phyloP scores from a whole-genome alignment of 2,113 vertebrate species.

The Ptychochromis oligacanthus region DNA sequence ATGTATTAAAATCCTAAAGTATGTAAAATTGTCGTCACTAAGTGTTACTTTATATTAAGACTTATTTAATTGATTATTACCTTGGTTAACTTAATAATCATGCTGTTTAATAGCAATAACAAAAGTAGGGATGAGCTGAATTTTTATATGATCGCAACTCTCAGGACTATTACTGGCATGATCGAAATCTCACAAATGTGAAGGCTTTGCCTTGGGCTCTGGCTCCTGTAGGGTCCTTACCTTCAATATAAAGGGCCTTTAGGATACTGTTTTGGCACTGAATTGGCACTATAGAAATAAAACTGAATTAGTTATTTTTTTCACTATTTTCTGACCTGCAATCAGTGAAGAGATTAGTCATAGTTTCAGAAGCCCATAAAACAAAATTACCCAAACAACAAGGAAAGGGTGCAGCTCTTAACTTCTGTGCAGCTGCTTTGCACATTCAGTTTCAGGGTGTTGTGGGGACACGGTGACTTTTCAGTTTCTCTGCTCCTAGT shows the following conservation, averaged over 20 bases:
- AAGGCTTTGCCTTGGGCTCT: background rate
- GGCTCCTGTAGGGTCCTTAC: background rate
- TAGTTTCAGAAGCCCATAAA: background rate
- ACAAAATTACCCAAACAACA: background rate
- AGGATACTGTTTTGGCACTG: background rate
- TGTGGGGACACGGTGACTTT: background rate
- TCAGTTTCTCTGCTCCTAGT: background rate
- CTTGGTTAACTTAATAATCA: no score
- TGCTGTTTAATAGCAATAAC: background rate
- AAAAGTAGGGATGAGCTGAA: background rate
- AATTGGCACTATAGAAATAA: background rate
- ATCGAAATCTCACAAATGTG: background rate
- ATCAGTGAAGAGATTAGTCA: no score
- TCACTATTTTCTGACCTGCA: background rate
- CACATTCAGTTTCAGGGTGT: slow-evolving; percentile 12
- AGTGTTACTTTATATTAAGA: background rate
- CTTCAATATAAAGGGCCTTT: background rate
- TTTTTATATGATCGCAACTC: background rate
- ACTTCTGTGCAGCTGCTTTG: background rate
- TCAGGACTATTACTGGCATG: background rate
- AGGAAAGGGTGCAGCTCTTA: background rate
- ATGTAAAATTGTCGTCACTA: background rate
- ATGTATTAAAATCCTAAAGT: background rate
- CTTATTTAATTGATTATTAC: no score
- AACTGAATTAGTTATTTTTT: background rate